Conservation (phyloP, 1,140 invertebrate genomes). For the Formica selysi region DNA sequence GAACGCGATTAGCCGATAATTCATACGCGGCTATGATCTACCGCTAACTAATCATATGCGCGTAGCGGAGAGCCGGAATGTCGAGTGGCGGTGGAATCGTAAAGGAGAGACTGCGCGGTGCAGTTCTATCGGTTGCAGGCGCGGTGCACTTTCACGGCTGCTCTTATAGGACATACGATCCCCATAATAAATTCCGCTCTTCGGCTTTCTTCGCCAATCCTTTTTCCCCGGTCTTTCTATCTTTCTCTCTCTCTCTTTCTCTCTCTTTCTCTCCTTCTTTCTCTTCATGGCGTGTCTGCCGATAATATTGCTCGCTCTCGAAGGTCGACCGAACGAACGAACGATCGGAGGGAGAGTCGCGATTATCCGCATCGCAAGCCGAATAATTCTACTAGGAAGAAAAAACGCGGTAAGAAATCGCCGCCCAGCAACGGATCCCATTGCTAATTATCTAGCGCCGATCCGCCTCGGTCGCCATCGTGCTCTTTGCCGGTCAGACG, state of each 20-base stretch:
- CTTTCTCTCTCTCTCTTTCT: conserved; percentile 2
- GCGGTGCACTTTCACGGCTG: conserved; percentile 66
- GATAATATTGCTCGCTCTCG: conserved; percentile 59
- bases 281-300: conserved; percentile 41
- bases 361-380: conserved; percentile 60
- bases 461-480: conserved; percentile 56
- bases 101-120: conserved; percentile 41
- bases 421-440: conserved; percentile 56
- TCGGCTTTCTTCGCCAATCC: conserved; percentile 25
- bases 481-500: conserved; percentile 1
- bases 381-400: conserved; percentile 50
- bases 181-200: conserved; percentile 58
- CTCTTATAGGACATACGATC: conserved; percentile 62
- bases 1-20: conserved; percentile 57
- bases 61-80: conserved; percentile 47
- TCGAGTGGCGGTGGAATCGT: conserved; percentile 44
- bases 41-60: conserved; percentile 53
- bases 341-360: conserved; percentile 9
- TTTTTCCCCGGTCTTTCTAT: conserved; percentile 27
- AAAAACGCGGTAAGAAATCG: conserved; percentile 70
- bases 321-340: conserved; percentile 32
- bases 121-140: conserved; percentile 44
- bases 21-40: conserved; percentile 56
- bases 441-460: conserved; percentile 65
- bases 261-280: neutral